Conservation (phyloP, 64 coral and sea anemone genomes). For the Platygyra sinensis region DNA sequence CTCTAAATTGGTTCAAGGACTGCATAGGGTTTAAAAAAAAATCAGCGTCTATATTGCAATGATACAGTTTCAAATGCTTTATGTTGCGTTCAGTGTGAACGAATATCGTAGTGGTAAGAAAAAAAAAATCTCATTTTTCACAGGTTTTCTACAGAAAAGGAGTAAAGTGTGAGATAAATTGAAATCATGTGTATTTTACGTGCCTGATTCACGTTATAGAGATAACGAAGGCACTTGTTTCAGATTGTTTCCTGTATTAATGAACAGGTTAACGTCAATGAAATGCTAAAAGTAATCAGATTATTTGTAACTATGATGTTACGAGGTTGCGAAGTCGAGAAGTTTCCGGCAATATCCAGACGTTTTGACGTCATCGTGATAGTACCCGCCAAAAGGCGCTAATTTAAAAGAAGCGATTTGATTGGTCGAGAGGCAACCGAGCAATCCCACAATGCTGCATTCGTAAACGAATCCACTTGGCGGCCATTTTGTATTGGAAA, state of each 20-base stretch:
- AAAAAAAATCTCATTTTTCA: no score
- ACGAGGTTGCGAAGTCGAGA: not conserved
- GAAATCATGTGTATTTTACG: not conserved
- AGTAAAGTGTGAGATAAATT: not conserved
- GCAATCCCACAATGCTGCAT: slow-evolving; percentile 5
- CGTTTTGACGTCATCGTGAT: slow-evolving; percentile 14
- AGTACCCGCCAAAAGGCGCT: slow-evolving; percentile 21
- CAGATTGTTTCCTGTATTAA: slow-evolving; percentile 4
- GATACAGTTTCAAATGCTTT: not conserved
- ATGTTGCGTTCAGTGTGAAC: not conserved
- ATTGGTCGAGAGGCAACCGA: not conserved
- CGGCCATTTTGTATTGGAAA: slow-evolving; percentile 53
- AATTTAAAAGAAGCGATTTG: not conserved
- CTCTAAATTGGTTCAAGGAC: not conserved
- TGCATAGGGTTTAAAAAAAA: not conserved
- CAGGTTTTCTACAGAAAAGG: no score
- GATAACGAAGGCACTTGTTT: slow-evolving; percentile 4
- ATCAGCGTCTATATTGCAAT: not conserved
- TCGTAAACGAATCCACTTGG: not conserved
- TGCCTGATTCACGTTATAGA: not conserved
- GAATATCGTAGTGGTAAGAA: no score
- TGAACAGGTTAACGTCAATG: not conserved
- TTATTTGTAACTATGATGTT: not conserved
- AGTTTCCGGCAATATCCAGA: slow-evolving; percentile 40
- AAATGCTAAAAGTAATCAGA: not conserved